Evolutionary conservation across 2,113 vertebrate species (phyloP).

Genomic region (Rhinolophus sinicus): DNA sequence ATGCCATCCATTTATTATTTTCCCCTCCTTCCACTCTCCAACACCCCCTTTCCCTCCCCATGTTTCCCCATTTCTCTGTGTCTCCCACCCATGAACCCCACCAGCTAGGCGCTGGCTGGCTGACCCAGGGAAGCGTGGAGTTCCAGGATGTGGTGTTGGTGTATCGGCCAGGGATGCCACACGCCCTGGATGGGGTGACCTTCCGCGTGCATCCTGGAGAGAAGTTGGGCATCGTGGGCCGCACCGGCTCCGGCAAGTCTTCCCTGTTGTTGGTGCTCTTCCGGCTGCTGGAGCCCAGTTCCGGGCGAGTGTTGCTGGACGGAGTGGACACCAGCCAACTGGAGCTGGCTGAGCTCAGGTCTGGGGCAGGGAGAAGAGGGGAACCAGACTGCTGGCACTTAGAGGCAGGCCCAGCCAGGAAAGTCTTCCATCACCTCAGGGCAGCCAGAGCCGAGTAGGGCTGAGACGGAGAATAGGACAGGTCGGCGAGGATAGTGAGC

Average conservation of each 20-base stretch:
- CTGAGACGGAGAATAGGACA: not conserved
- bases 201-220: slow-evolving; percentile 91
- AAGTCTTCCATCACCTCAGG: not conserved
- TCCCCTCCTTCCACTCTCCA: not conserved
- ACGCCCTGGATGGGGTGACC: slow-evolving; percentile 93
- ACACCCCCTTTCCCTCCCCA: not conserved
- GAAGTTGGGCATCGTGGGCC: slow-evolving; percentile 95
- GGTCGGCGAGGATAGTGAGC: not conserved
- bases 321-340: slow-evolving; percentile 88
- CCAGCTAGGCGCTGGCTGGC: slow-evolving; percentile 84
- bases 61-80: not conserved
- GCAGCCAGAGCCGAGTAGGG: not conserved
- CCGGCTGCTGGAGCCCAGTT: slow-evolving; percentile 93
- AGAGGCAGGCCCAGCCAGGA: not conserved
- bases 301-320: slow-evolving; percentile 92
- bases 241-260: slow-evolving; percentile 98
- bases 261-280: slow-evolving; percentile 95
- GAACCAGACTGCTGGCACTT: not conserved
- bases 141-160: slow-evolving; percentile 89
- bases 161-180: slow-evolving; percentile 91
- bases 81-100: not conserved
- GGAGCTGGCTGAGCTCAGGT: slow-evolving; percentile 92
- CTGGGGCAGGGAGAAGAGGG: not conserved
- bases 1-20: not conserved
- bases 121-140: slow-evolving; percentile 89